Conservation (phyloP, 2,797 vertebrate genomes). For the Brachyalestes nurse region DNA sequence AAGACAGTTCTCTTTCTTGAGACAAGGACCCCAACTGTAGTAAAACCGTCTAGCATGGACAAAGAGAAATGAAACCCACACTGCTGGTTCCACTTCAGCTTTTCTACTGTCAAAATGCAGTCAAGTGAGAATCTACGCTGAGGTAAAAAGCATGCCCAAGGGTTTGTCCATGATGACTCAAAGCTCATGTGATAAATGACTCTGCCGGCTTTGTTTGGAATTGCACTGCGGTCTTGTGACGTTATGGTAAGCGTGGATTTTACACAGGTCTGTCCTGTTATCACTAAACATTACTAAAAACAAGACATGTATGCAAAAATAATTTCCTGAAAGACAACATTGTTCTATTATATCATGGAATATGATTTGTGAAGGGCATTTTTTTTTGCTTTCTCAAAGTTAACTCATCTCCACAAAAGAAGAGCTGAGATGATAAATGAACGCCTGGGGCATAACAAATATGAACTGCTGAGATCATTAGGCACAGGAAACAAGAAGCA, state of each 20-base stretch:
- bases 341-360: background rate
- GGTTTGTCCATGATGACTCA: constrained; percentile 47
- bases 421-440: background rate
- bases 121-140: background rate
- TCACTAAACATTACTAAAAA: background rate
- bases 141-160: constrained; percentile 6
- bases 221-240: background rate
- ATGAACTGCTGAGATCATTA: constrained; percentile 25
- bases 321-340: background rate
- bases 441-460: background rate
- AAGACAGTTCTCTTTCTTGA: background rate
- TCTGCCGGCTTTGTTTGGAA: constrained; percentile 1
- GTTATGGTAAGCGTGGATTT: constrained; percentile 1
- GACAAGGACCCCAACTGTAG: background rate
- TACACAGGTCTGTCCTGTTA: background rate
- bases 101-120: constrained; percentile 2
- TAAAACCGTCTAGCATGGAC: constrained; percentile 9
- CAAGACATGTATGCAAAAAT: background rate
- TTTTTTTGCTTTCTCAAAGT: background rate
- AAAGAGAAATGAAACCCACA: constrained; percentile 43
- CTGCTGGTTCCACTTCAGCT: constrained; percentile 32
- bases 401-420: background rate
- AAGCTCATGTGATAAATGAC: constrained; percentile 42
- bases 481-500: background rate
- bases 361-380: background rate